phyloP scores from a whole-genome alignment of 1,140 invertebrate genomes.

The Steinernema feltiae region DNA sequence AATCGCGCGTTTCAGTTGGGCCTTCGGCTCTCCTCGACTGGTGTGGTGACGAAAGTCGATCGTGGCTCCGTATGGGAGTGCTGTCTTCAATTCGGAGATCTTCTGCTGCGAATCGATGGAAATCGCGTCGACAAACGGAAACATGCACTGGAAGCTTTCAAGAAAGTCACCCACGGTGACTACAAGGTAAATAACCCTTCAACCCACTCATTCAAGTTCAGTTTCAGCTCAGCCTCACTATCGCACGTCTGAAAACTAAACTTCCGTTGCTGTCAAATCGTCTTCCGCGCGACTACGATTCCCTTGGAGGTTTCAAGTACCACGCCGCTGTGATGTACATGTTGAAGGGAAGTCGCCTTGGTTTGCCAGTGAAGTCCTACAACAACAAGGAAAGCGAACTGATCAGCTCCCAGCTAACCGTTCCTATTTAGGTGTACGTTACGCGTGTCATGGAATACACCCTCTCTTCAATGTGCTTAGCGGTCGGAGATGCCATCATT shows the following conservation, averaged over 20 bases:
- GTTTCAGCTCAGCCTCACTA: background rate
- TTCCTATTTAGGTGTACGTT: background rate
- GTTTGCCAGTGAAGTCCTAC: background rate
- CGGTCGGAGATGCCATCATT: background rate
- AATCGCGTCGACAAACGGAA: background rate
- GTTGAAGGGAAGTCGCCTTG: background rate
- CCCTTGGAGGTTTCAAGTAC: background rate
- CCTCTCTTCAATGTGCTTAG: background rate
- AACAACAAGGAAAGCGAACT: background rate
- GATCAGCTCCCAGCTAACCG: too few relatives aligned
- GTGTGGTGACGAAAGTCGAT: background rate
- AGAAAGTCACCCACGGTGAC: background rate
- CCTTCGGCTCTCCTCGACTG: background rate
- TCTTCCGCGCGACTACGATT: background rate
- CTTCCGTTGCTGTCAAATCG: background rate
- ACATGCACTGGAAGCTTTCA: background rate
- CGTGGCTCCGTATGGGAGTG: background rate
- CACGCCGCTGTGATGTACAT: background rate
- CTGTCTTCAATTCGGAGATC: background rate
- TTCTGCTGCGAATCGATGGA: background rate
- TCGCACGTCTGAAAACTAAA: background rate
- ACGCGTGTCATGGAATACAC: background rate
- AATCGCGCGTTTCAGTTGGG: background rate
- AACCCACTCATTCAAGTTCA: too few relatives aligned
- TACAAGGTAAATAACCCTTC: background rate